Conservation (phyloP, 2,113 vertebrate genomes). For the Tichodroma muraria region DNA sequence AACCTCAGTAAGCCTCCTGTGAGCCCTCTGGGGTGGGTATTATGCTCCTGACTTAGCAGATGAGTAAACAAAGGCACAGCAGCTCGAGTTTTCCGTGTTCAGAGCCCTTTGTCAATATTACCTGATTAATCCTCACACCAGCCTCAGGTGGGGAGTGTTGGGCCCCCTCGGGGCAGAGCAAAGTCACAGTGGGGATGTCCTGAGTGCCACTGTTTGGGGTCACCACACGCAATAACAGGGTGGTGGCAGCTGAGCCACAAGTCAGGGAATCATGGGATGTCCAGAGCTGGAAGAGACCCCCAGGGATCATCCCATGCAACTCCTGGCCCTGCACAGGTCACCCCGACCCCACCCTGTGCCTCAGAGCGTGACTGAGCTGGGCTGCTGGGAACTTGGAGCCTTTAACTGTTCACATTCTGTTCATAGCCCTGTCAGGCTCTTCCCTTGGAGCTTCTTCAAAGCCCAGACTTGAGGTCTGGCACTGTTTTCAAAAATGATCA, state of each 20-base stretch:
- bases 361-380: background rate
- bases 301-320: background rate
- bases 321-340: background rate
- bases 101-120: background rate
- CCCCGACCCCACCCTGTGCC: background rate
- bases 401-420: background rate
- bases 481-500: background rate
- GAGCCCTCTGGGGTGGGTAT: background rate
- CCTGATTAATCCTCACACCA: background rate
- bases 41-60: background rate
- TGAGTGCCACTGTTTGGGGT: rapidly evolving
- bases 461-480: background rate
- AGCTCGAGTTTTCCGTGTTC: background rate
- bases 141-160: background rate
- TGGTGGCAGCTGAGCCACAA: background rate
- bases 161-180: background rate
- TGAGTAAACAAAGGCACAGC: conserved; percentile 22
- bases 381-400: background rate
- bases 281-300: background rate
- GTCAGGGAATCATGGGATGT: background rate
- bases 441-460: background rate
- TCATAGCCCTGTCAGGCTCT: background rate
- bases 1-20: background rate
- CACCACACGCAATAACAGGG: rapidly evolving
- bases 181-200: background rate